Evolutionary conservation across 2,113 vertebrate genomes (phyloP).

Genomic region (Microtus pennsylvanicus): DNA sequence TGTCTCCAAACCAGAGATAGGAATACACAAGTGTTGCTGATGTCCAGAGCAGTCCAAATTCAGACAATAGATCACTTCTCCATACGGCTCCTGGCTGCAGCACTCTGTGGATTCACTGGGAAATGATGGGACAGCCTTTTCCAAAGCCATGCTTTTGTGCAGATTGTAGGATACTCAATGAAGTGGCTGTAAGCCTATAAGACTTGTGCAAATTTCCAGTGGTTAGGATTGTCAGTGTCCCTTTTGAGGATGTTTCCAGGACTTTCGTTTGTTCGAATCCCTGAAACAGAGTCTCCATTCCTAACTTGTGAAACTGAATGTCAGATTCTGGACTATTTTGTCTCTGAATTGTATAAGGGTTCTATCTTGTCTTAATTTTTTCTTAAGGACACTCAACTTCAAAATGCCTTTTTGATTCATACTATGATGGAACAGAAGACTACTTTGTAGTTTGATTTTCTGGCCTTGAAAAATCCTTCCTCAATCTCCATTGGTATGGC

Average conservation of each 20-base stretch:
- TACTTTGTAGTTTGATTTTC: background rate
- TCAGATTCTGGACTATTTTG: background rate
- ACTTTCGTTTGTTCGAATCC: background rate
- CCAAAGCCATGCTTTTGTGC: background rate
- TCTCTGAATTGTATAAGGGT: background rate
- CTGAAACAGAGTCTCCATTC: background rate
- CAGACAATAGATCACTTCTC: background rate
- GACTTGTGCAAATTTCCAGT: background rate
- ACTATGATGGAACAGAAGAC: background rate
- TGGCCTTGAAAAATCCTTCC: background rate
- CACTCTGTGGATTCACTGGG: background rate
- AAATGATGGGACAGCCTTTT: background rate
- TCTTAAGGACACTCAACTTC: background rate
- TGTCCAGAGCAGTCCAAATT: background rate
- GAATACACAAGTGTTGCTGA: background rate
- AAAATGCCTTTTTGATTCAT: background rate
- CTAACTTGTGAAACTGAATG: background rate
- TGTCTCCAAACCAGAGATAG: background rate
- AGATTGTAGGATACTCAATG: background rate
- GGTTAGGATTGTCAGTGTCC: too few species aligned
- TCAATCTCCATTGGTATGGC: background rate
- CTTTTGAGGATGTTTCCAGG: background rate
- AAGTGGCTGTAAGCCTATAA: background rate
- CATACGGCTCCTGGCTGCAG: background rate
- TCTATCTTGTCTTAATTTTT: background rate